Evolutionary conservation across 1,140 invertebrate species (phyloP), one percentile per base, ranked within the genome.

Genomic region (Schlechtendalia chinensis): DNA sequence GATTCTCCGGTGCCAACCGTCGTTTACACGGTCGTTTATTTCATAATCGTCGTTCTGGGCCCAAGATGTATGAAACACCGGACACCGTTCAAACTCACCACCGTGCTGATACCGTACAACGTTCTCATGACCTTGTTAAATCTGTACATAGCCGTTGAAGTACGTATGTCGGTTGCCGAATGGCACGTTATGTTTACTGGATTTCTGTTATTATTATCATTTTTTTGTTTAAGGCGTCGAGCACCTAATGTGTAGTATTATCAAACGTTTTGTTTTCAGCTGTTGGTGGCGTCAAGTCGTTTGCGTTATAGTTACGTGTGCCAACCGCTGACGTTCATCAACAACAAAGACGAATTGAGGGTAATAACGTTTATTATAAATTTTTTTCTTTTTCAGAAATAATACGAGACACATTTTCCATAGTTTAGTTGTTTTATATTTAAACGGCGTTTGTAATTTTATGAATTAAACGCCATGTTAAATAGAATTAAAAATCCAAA

Each of bases 241-340:
- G n/a, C 5, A 17, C 4, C 3, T 5, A 54, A 74, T 5, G n/a
- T 39, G 8, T 24, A 27, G 29, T 54, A 53, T 5, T 10, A 5
- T 24, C 22, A 22, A 27, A 74, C 12, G n/a, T 74, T 94, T 94
- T 83, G 69, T 81, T 88, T 89, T 67, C 88, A 96, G 90, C 84
- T 97, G 47, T 87, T 91, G 80, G 88, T 91, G 75, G 90, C 93
- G 45, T 91, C 94, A 22, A 91, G 90, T 61, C 90, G 90, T 84
- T 87, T 94, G 81, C 89, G 90, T 79, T 98, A 97, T 85, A 97
- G 92, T 85, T 94, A 95, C 85, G 91, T 93, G 22, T 98, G 96
- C 85, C 94, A 97, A 85, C 92, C 94, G 2, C 95, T 96, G 82
- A 89, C 90, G 81, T 93, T 94, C 83, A 90, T 90, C 54, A 90